Evolutionary conservation across 2,888 invertebrate species (phyloP).

Genomic region (Hirtodrosophila histrioides): DNA sequence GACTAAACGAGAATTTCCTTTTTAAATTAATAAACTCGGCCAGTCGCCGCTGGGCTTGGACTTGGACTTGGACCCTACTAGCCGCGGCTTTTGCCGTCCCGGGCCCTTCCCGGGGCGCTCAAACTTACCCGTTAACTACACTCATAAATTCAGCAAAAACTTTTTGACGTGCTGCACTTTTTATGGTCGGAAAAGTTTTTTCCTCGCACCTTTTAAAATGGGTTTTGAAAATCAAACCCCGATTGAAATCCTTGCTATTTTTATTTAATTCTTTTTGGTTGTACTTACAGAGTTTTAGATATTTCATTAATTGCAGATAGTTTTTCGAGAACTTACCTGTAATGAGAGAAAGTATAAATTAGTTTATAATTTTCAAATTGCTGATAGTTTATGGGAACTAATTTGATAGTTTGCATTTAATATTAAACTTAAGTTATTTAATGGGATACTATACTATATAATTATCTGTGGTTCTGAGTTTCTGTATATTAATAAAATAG

Average conservation of each 20-base stretch:
- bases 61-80: constrained; percentile 18
- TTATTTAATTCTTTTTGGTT: constrained; percentile 12
- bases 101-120: constrained; percentile 47
- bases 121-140: constrained; percentile 73
- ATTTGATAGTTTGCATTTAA: not conserved
- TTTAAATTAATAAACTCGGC: constrained; percentile 82
- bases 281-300: constrained; percentile 21
- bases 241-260: constrained; percentile 20
- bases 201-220: constrained; percentile 28
- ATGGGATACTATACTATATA: too few relatives aligned
- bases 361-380: constrained; percentile 9
- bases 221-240: constrained; percentile 20
- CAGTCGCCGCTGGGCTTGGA: constrained; percentile 23
- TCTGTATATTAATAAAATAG: too few relatives aligned
- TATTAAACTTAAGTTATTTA: too few relatives aligned
- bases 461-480: too few relatives aligned
- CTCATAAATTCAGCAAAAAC: constrained; percentile 74
- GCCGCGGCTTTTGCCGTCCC: constrained; percentile 12
- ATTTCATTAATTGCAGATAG: constrained; percentile 37
- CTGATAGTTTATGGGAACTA: not conserved
- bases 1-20: constrained; percentile 84
- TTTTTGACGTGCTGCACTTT: constrained; percentile 72
- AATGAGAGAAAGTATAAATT: constrained; percentile 38
- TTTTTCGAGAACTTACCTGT: constrained; percentile 54
- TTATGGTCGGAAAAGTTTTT: constrained; percentile 56